Base-by-base conservation (phyloP, 1,140 invertebrate species). In the Zaprionus inermis region DNA sequence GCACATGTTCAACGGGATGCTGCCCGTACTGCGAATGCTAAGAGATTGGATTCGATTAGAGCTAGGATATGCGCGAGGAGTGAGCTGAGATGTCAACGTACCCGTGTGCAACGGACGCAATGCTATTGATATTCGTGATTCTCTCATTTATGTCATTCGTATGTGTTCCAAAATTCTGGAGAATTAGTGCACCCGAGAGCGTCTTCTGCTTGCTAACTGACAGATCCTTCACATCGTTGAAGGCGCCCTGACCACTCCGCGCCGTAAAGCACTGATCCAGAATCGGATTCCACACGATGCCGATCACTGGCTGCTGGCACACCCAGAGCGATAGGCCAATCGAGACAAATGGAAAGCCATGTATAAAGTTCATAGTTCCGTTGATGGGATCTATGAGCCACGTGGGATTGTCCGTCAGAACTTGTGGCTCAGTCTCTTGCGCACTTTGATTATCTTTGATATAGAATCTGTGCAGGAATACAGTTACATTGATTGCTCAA, bases 361-460 rank as follows among this genome's bases (percentile, higher is more conserved):
- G 97, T 12, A 97, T 95, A 91, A 98, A 98, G 92, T 98, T 98
- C 95, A 97, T 95, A 0, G 97, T 97, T 5, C 97, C 97, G 92
- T 97, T 97, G 7, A 97, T 94, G 0, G 97, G 97, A 93, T 98
- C 98, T 72, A 99, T 98, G 56, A 99, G 97, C 98, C 98, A 99
- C 4, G 98, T 99, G 6, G 98, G 98, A 11, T 94, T 94, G 92
- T 98, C 95, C 2, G 97, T 98, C 12, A 98, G 93, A 72, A 95
- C 94, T 44, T 92, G 96, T 96, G 16, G 10, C 3, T 92, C 92
- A 30, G 20, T 32, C 95, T 96, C 18, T 92, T 93, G 18, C 32
- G 51, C 46, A 95, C 94, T n/a, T 95, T 95, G 1, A 95, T 57
- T 95, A 93, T 99, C 98, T 93, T 99, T 98, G 1, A 98, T 98